phyloP scores from a whole-genome alignment of 2,113 vertebrate species.

The Micronisus gabar region DNA sequence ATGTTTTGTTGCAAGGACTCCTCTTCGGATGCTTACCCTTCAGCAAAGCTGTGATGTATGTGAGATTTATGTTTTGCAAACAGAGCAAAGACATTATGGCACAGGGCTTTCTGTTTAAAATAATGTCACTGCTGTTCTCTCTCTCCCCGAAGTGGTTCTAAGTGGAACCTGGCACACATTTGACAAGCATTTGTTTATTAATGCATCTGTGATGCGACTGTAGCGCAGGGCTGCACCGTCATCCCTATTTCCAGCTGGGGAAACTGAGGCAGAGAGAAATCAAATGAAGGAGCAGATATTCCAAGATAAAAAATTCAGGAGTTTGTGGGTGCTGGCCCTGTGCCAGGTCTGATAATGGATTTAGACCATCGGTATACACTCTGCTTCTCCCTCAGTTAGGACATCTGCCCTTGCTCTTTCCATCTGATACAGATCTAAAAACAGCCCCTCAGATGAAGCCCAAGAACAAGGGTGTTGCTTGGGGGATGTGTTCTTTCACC shows the following conservation, averaged over 20 bases:
- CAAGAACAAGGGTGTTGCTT: background rate
- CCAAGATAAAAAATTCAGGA: slow-evolving; percentile 19
- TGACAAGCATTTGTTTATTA: background rate
- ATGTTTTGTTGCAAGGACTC: background rate
- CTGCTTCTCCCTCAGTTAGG: background rate
- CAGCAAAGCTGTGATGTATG: background rate
- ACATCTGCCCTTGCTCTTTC: background rate
- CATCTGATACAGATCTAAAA: background rate
- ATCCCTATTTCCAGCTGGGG: background rate
- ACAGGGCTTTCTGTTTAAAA: background rate
- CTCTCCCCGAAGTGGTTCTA: background rate
- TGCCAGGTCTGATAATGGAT: background rate
- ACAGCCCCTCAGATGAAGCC: background rate
- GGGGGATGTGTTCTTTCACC: background rate
- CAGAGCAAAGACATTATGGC: background rate
- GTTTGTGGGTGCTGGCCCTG: background rate
- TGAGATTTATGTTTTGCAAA: background rate
- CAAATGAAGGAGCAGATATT: background rate
- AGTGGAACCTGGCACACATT: background rate
- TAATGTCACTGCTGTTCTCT: background rate
- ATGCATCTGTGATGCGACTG: background rate
- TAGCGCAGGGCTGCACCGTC: background rate
- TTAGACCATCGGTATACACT: background rate
- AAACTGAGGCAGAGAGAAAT: slow-evolving; percentile 2
- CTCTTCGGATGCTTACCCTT: background rate